Evolutionary conservation across 2,888 invertebrate species (phyloP).

Genomic region (Disparrhopalites patrizii): DNA sequence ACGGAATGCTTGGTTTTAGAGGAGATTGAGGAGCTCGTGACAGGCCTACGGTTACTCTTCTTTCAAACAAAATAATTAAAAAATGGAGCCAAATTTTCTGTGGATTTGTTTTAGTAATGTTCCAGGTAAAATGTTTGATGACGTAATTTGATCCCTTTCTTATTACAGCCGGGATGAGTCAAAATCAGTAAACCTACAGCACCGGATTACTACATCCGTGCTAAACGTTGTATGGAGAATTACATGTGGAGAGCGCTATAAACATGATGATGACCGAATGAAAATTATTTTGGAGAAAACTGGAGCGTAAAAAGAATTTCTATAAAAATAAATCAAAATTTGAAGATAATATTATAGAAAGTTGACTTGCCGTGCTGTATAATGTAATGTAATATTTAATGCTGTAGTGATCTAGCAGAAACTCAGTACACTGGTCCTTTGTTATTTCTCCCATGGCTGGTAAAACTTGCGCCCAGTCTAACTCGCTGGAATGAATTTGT

Average conservation of each 20-base stretch:
- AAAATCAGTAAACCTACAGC: constrained; percentile 35
- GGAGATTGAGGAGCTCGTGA: constrained; percentile 41
- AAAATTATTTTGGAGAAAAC: constrained; percentile 43
- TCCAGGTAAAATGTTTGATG: too few species aligned
- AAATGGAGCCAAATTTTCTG: not conserved
- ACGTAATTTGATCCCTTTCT: too few species aligned
- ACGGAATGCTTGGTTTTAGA: constrained; percentile 43
- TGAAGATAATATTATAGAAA: not conserved
- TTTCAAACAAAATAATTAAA: too few species aligned
- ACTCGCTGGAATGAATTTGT: constrained; percentile 46
- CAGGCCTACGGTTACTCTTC: constrained; percentile 34
- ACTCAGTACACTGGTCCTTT: constrained; percentile 47
- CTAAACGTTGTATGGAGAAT: constrained; percentile 47
- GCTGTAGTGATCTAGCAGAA: constrained; percentile 43
- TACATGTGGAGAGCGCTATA: constrained; percentile 45
- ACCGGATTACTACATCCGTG: constrained; percentile 43
- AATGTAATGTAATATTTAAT: not conserved
- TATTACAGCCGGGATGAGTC: constrained; percentile 27
- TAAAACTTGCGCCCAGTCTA: constrained; percentile 38
- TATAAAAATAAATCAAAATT: not conserved
- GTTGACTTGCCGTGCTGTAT: not conserved
- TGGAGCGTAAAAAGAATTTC: constrained; percentile 37
- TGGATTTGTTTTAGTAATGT: too few species aligned
- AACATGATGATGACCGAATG: constrained; percentile 39
- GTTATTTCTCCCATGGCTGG: constrained; percentile 46